Percentiles rank a stretch among this genome's conserved stretches.
Conservation (phyloP, 2,113 vertebrate genomes). For the zebrafish (Danio rerio) region GRCz12tu NC_133193.1:28750001-28750500, state of each 20-base stretch:
- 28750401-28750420: no score
- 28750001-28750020: constrained; percentile 64
- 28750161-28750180: constrained; percentile 94
- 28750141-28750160: constrained; percentile 90
- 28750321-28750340: no score
- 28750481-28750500: no score
- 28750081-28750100: not conserved
- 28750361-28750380: no score
- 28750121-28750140: constrained; percentile 93
- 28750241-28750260: not conserved
- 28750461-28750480: no score
- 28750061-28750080: no score
- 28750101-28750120: constrained; percentile 90
- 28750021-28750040: constrained; percentile 29
- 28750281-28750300: no score
- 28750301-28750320: no score
- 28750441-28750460: not conserved
- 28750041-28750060: no score
- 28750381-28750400: no score
- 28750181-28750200: constrained; percentile 91
- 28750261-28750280: no score
- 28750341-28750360: no score
- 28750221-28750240: constrained; percentile 61
- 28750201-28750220: constrained; percentile 91
- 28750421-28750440: not conserved